Base-by-base conservation (phyloP, 2,797 vertebrate genomes). In the Taenioides sp. region DNA sequence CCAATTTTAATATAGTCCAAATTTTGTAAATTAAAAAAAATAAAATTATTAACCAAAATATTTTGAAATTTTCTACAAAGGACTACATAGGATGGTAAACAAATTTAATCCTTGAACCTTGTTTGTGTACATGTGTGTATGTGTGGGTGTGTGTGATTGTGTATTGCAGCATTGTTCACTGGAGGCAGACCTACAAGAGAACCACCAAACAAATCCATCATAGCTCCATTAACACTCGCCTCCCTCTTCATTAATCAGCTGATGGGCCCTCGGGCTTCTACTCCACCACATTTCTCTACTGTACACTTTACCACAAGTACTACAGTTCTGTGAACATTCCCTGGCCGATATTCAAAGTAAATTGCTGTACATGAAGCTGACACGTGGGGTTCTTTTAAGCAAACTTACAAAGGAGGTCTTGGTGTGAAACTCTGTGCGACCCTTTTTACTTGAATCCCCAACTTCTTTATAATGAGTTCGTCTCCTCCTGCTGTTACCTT, bases 211-310 rank as follows among this genome's bases (percentile, higher is more conserved):
- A 84, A 92, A 93, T 87, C 83, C 85, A 91, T 89, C 92, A 92
- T 80, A 79, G 87, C 84, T 90, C 89, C 87, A 92, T 94, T 90
- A 93, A 89, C 89, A 86, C 86, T 74, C 79, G 77, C 84, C 81
- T 80, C 80, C 87, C 77, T 71, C 75, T 78, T 88, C 90, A 89
- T 93, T 93, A 93, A 92, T 92, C 90, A 90, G 74, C 77, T 77
- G 76, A 79, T 84, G 75, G 67, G 83, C 83, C 90, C 90, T 80
- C 27, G 2, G 82, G 87, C 84, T 77, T 81, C 69, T 76, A 50
- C 78, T 86, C 74, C 78, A 76, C 85, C 78, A 82, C 87, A 75
- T 83, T 76, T 71, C 52, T 57, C 34, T 18, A 57, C 34, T 50
- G 66, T 55, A 5, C 7, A 43, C 25, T 70, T 22, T 60, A 28